Conservation (phyloP, 1,140 invertebrate species). For the Pemphigus obesinymphae region DNA sequence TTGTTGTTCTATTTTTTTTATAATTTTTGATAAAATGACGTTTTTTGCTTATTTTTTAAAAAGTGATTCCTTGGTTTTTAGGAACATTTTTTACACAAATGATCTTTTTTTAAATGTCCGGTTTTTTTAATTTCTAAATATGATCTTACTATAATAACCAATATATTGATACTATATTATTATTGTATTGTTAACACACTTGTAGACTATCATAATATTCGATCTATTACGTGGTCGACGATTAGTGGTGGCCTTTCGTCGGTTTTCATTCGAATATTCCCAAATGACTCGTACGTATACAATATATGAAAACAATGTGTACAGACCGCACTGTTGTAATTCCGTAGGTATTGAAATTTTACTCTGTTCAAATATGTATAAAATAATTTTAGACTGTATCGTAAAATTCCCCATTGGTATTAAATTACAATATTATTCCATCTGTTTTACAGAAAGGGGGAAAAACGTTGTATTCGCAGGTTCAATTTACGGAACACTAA, state of each 20-base stretch:
- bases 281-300: neutral
- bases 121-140: too few species aligned
- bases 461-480: neutral
- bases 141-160: too few species aligned
- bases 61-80: too few species aligned
- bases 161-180: too few species aligned
- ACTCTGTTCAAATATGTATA: conserved; percentile 1
- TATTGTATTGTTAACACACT: neutral
- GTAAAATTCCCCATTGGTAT: conserved; percentile 2
- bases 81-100: too few species aligned
- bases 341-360: neutral
- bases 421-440: conserved; percentile 17
- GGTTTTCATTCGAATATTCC: neutral
- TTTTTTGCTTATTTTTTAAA: too few species aligned
- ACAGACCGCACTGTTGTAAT: neutral
- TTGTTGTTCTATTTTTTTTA: too few species aligned
- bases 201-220: neutral
- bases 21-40: too few species aligned
- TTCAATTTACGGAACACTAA: conserved; percentile 17
- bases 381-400: neutral
- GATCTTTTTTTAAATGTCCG: too few species aligned
- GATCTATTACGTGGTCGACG: neutral
- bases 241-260: neutral
- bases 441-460: neutral
- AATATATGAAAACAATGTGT: neutral